phyloP scores from a whole-genome alignment of 1,140 invertebrate genomes.

The Sycophila sp. region DNA sequence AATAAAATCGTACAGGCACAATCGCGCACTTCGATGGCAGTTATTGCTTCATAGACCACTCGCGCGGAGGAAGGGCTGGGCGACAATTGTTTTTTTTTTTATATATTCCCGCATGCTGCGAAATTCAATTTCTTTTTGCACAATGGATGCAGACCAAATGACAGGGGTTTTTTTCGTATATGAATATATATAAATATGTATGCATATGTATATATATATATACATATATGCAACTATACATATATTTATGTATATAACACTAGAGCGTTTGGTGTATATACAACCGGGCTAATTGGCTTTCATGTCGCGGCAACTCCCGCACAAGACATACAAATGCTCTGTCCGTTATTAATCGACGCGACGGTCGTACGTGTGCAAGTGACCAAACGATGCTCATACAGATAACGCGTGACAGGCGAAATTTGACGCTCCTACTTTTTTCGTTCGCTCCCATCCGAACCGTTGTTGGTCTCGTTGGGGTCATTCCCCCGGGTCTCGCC shows the following conservation, averaged over 20 bases:
- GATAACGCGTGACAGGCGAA: background rate
- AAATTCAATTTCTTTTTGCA: too few relatives aligned
- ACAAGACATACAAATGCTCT: background rate
- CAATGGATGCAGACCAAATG: too few relatives aligned
- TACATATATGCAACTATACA: too few relatives aligned
- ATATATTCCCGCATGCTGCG: constrained; percentile 15
- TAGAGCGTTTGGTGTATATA: constrained; percentile 4
- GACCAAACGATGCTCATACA: too few relatives aligned
- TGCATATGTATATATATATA: too few relatives aligned
- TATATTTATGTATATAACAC: too few relatives aligned
- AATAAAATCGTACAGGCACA: background rate
- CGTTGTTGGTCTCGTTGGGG: background rate
- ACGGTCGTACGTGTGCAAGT: background rate
- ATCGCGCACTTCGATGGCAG: background rate
- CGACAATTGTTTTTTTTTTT: background rate
- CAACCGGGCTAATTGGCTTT: constrained; percentile 26
- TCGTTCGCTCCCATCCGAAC: background rate
- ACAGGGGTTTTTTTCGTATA: too few relatives aligned
- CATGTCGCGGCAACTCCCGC: constrained; percentile 22
- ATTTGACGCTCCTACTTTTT: background rate
- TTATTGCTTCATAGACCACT: background rate
- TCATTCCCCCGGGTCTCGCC: background rate
- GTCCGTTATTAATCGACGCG: constrained; percentile 24
- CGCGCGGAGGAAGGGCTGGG: background rate
- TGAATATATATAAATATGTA: too few relatives aligned